Conservation (phyloP, 2,888 invertebrate species). For the Hybos culiciformis region DNA sequence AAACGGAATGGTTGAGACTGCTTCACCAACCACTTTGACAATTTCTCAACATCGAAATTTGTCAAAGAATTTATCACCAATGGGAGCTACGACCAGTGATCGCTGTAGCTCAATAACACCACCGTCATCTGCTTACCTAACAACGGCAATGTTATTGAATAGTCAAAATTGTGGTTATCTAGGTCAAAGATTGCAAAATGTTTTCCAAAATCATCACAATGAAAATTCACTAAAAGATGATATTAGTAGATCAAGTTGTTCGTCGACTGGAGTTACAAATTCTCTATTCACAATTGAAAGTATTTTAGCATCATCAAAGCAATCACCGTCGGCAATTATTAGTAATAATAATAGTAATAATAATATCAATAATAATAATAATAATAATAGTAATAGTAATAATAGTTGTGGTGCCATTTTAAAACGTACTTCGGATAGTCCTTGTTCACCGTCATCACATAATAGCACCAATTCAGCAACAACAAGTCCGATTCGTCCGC, state of each 20-base stretch:
- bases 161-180: slow-evolving; percentile 34
- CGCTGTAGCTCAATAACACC: neutral
- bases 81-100: neutral
- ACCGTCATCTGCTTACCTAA: slow-evolving; percentile 26
- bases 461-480: slow-evolving; percentile 42
- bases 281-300: slow-evolving; percentile 77
- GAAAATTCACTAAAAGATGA: slow-evolving; percentile 6
- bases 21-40: neutral
- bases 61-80: neutral
- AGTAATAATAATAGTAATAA: slow-evolving; percentile 24
- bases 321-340: neutral
- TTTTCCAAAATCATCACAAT: neutral
- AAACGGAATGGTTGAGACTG: neutral
- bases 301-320: slow-evolving; percentile 61
- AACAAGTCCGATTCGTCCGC: slow-evolving; percentile 35
- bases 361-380: slow-evolving; percentile 8
- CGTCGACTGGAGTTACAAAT: slow-evolving; percentile 38
- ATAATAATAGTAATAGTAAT: slow-evolving; percentile 3
- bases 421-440: slow-evolving; percentile 30
- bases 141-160: slow-evolving; percentile 35
- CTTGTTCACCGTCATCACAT: slow-evolving; percentile 27
- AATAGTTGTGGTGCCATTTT: slow-evolving; percentile 13
- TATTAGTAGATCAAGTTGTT: slow-evolving; percentile 20
- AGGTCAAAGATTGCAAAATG: slow-evolving; percentile 33
- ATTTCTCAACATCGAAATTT: neutral